phyloP scores from a whole-genome alignment of 2,888 invertebrate species.

The Malthinus flaveolus region DNA sequence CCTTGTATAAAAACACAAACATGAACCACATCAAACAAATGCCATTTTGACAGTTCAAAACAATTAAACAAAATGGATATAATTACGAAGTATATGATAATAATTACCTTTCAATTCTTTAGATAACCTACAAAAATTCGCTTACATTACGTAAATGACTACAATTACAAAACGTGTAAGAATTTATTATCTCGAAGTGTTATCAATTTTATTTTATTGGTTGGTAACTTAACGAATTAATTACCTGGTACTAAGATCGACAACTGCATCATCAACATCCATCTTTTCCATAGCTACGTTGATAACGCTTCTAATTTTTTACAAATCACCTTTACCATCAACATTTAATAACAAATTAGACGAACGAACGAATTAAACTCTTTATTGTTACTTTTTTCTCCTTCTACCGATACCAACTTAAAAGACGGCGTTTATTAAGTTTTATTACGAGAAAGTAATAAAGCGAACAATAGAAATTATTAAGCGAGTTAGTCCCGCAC shows the following conservation, averaged over 20 bases:
- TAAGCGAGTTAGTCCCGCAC: conserved; percentile 28
- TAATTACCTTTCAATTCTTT: too few relatives aligned
- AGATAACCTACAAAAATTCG: too few relatives aligned
- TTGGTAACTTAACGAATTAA: conserved; percentile 29
- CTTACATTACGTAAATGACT: too few relatives aligned
- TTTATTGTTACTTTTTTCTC: too few relatives aligned
- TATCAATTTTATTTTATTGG: too few relatives aligned
- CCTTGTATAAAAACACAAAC: neutral
- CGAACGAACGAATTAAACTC: neutral
- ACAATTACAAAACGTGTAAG: too few relatives aligned
- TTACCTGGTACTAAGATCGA: conserved; percentile 86
- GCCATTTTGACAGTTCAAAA: too few relatives aligned
- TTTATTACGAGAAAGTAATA: conserved; percentile 29
- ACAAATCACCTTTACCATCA: conserved; percentile 32
- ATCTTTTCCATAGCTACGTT: conserved; percentile 64
- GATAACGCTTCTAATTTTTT: conserved; percentile 28
- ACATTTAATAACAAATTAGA: conserved; percentile 21
- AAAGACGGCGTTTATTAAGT: neutral
- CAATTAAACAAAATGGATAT: too few relatives aligned
- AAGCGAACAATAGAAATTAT: conserved; percentile 34
- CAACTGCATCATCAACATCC: conserved; percentile 88
- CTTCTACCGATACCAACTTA: neutral
- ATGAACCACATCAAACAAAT: too few relatives aligned
- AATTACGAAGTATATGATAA: too few relatives aligned
- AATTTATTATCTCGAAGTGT: too few relatives aligned